phyloP scores from a whole-genome alignment of 2,888 invertebrate species.

The Perizoma flavofasciatum region DNA sequence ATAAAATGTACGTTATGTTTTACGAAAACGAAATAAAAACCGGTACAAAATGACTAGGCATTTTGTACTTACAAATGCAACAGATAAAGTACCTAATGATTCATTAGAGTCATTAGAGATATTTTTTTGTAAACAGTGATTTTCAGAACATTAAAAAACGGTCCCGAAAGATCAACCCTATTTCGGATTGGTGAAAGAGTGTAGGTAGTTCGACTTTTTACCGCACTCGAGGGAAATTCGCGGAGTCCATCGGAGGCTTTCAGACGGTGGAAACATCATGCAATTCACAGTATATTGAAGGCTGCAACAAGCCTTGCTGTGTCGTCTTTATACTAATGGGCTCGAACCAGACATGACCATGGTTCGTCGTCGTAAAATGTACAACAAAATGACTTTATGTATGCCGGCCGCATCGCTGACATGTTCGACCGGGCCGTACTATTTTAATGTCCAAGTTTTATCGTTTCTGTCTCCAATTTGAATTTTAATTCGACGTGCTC shows the following conservation, averaged over 20 bases:
- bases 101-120: no score
- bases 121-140: no score
- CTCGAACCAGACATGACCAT: conserved; percentile 36
- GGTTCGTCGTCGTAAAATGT: conserved; percentile 64
- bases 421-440: conserved; percentile 54
- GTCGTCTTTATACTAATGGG: conserved; percentile 32
- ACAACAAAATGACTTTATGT: conserved; percentile 63
- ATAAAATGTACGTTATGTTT: no score
- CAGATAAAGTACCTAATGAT: no score
- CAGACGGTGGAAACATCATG: conserved; percentile 58
- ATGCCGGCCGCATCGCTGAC: conserved; percentile 51
- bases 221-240: conserved; percentile 77
- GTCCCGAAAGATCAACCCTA: conserved; percentile 58
- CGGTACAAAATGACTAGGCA: no score
- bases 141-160: no score
- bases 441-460: conserved; percentile 64
- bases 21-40: no score
- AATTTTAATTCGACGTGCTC: conserved; percentile 67
- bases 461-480: conserved; percentile 61
- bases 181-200: conserved; percentile 59
- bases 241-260: conserved; percentile 66
- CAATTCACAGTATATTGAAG: conserved; percentile 58
- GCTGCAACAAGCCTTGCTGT: conserved; percentile 41
- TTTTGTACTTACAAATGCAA: no score
- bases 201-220: conserved; percentile 64